phyloP scores from a whole-genome alignment of 2,888 invertebrate species.

The Taenaris catops region DNA sequence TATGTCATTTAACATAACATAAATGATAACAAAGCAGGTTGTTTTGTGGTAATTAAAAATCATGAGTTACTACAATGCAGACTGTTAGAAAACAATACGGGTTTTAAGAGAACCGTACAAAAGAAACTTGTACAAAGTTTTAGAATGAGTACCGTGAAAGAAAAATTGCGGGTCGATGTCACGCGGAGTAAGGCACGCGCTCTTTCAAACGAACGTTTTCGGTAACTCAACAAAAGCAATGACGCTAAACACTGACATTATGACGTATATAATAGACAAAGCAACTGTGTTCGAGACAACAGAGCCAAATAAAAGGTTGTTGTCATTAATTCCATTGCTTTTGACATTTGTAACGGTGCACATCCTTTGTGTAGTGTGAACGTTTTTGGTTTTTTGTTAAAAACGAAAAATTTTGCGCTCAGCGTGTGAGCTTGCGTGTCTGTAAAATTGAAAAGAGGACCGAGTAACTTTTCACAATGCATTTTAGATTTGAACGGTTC shows the following conservation, averaged over 20 bases:
- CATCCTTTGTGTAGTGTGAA: conserved; percentile 45
- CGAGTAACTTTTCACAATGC: conserved; percentile 13
- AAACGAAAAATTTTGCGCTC: conserved; percentile 61
- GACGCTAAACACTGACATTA: conserved; percentile 77
- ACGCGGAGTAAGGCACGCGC: conserved; percentile 64
- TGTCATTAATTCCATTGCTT: conserved; percentile 71
- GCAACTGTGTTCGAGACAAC: conserved; percentile 68
- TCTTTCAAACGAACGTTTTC: conserved; percentile 63
- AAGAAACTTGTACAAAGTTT: no score
- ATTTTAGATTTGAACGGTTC: conserved; percentile 3
- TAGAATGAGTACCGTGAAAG: conserved; percentile 52
- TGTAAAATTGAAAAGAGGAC: conserved; percentile 6
- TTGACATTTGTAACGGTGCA: conserved; percentile 71
- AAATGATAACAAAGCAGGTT: no score
- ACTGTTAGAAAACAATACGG: no score
- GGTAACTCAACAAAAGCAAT: conserved; percentile 60
- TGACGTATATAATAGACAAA: conserved; percentile 71
- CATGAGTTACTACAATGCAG: no score
- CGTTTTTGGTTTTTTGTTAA: conserved; percentile 46
- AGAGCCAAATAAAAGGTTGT: conserved; percentile 64
- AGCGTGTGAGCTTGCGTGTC: conserved; percentile 49
- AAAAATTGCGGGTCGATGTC: conserved; percentile 54
- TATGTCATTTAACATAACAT: no score
- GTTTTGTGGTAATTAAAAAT: no score
- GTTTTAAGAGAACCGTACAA: no score